Percentiles rank a stretch among this genome's conserved stretches.
Evolutionary conservation across 1,140 invertebrate genomes (phyloP).

Genomic region (Varroa destructor): DNA sequence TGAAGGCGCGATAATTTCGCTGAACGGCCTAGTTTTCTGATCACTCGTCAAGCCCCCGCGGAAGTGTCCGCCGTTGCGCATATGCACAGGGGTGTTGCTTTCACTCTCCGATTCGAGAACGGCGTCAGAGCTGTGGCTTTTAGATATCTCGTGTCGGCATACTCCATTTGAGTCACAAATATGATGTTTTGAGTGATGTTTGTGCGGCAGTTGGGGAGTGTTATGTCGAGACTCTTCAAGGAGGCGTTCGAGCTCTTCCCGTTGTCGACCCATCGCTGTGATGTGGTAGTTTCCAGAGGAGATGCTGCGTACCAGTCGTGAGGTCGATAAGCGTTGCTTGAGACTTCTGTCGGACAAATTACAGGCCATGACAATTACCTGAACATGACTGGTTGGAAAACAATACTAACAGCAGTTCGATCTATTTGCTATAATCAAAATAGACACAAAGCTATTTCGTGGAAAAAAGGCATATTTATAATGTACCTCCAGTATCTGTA

Average conservation of each 20-base stretch:
- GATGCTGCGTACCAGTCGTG: constrained; percentile 35
- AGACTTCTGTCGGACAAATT: neutral
- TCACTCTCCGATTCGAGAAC: constrained; percentile 36
- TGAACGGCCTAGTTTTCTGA: constrained; percentile 5
- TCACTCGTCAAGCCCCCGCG: neutral
- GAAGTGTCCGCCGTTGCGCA: constrained; percentile 5
- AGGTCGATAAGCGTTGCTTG: constrained; percentile 2
- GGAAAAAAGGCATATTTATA: too few species aligned
- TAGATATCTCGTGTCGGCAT: constrained; percentile 32
- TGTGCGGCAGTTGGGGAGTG: constrained; percentile 31
- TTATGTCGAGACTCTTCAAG: constrained; percentile 32
- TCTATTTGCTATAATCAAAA: too few species aligned
- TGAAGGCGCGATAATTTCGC: constrained; percentile 19
- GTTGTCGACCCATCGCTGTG: constrained; percentile 25
- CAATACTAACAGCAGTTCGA: too few species aligned
- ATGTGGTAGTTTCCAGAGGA: constrained; percentile 36
- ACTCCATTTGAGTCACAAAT: neutral
- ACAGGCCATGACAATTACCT: too few species aligned
- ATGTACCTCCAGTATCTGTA: too few species aligned
- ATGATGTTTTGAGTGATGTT: neutral
- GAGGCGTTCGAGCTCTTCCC: constrained; percentile 34
- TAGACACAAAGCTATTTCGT: too few species aligned
- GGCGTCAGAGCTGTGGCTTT: constrained; percentile 36
- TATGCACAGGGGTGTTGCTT: constrained; percentile 32
- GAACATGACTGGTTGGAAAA: too few species aligned